These are phyloP conservation scores for Amblyornis subalaris DNA, from an alignment of 2,113 vertebrate species.

Conservation along the genomic window DNA sequence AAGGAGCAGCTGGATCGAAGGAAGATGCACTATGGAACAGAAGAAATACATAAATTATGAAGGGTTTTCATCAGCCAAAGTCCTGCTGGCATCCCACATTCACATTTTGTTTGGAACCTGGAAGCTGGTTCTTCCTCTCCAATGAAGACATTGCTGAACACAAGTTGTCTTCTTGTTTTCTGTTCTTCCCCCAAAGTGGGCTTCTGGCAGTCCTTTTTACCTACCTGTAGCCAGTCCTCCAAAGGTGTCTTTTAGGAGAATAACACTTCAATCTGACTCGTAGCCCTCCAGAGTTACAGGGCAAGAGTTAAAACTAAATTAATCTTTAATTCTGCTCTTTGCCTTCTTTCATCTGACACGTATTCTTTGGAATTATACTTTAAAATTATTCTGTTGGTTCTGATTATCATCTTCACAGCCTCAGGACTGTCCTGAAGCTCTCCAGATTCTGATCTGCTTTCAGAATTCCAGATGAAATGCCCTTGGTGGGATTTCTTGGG, in stretches of 20 bases:
- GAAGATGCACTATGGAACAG: background rate
- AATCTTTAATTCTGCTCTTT: background rate
- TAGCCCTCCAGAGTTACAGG: background rate
- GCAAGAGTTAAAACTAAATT: background rate
- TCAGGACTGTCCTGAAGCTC: background rate
- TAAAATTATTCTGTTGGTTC: background rate
- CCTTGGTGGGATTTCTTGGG: background rate
- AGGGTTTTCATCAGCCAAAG: background rate
- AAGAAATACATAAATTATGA: conserved; percentile 46
- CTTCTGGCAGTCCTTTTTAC: background rate
- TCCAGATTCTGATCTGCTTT: background rate
- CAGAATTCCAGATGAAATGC: background rate
- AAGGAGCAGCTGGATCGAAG: conserved; percentile 50
- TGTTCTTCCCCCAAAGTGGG: background rate
- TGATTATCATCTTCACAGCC: background rate
- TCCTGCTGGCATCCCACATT: background rate
- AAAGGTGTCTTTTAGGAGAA: background rate
- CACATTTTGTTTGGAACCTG: background rate
- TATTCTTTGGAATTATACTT: background rate
- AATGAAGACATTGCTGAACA: background rate
- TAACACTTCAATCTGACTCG: background rate
- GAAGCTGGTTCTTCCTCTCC: background rate
- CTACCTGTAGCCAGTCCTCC: background rate
- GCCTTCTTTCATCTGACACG: background rate
- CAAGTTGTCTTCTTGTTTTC: background rate